A percentile compares a stretch with the other conserved stretches of the same genome.
phyloP scores from a whole-genome alignment of 2,113 vertebrate genomes.

The Casuarius casuarius region DNA sequence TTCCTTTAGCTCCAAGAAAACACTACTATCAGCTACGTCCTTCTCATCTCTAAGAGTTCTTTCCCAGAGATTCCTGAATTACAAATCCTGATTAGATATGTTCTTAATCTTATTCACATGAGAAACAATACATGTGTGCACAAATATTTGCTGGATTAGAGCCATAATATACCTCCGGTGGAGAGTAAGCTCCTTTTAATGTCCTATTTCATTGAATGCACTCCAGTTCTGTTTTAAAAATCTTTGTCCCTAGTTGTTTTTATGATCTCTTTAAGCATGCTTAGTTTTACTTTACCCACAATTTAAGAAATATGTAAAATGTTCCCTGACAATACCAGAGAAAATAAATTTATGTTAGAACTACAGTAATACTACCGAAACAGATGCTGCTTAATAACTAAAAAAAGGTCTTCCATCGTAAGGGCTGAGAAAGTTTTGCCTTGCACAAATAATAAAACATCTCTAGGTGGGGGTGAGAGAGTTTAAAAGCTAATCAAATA shows the following conservation, averaged over 20 bases:
- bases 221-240: background rate
- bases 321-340: background rate
- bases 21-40: background rate
- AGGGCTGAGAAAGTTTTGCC: background rate
- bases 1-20: background rate
- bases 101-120: slow-evolving; percentile 49
- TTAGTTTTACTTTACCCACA: background rate
- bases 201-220: slow-evolving; percentile 29
- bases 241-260: background rate
- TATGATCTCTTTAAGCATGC: background rate
- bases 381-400: background rate
- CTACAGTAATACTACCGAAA: background rate
- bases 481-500: background rate
- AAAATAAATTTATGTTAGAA: background rate
- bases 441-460: background rate
- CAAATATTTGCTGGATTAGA: slow-evolving; percentile 56
- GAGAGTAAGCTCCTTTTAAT: slow-evolving; percentile 26
- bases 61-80: slow-evolving; percentile 21
- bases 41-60: slow-evolving; percentile 2
- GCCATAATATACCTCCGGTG: slow-evolving; percentile 5
- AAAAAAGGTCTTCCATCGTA: background rate
- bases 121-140: slow-evolving; percentile 21
- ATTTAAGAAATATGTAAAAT: slow-evolving; percentile 3
- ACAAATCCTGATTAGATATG: slow-evolving; percentile 37
- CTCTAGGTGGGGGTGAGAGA: background rate